phyloP scores from a whole-genome alignment of 2,888 invertebrate species.

The Bruchidius siliquastri region DNA sequence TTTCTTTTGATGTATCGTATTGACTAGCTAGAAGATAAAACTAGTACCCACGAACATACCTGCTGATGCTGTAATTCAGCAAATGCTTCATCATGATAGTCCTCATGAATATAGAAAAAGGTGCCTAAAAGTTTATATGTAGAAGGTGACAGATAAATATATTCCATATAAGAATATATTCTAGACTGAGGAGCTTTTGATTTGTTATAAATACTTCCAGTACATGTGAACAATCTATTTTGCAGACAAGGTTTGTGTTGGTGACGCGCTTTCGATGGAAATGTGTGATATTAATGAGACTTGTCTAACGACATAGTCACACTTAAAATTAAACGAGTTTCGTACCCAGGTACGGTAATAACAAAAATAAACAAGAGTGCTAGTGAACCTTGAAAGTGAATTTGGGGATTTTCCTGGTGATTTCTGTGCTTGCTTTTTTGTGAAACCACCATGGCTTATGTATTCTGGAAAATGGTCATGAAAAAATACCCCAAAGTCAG shows the following conservation, averaged over 20 bases:
- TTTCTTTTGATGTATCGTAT: no score
- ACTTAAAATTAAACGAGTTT: background rate
- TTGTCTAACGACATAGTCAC: background rate
- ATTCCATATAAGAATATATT: no score
- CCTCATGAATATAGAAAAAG: no score
- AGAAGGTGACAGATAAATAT: no score
- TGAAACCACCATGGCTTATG: conserved; percentile 51
- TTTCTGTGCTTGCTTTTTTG: background rate
- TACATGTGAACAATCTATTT: background rate
- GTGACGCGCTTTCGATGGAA: background rate
- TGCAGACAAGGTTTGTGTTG: background rate
- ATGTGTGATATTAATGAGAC: background rate
- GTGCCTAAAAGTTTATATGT: no score
- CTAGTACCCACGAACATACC: no score
- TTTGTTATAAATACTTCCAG: background rate
- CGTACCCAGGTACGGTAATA: background rate
- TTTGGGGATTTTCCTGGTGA: conserved; percentile 16
- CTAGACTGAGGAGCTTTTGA: no score
- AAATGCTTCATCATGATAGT: no score
- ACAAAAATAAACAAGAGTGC: background rate
- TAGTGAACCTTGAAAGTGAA: conserved; percentile 2
- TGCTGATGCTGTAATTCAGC: no score
- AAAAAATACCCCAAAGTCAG: conserved; percentile 57
- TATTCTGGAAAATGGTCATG: conserved; percentile 57
- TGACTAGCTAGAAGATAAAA: no score